Base-by-base conservation (phyloP, 23 tunicate genomes). In the Clavelina lepadiformis region DNA sequence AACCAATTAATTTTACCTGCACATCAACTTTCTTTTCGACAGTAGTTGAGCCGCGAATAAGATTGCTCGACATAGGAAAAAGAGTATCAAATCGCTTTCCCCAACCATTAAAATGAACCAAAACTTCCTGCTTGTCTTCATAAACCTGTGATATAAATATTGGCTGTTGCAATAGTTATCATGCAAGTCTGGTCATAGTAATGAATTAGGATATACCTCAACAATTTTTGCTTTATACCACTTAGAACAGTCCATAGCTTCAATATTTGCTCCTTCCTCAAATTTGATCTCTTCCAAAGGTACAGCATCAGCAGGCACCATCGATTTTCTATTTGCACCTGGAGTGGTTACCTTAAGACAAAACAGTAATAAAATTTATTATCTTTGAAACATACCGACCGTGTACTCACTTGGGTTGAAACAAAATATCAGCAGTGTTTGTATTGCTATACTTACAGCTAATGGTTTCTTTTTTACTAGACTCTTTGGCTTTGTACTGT, bases 141-240 rank as follows among this genome's bases (percentile, higher is more conserved):
- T 85, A 68, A 63, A 85, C 94, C 94, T 85, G 19, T 52, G 30
- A 20, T 22, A 23, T 35, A 35, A 59, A 24, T 15, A n/a, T n/a
- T n/a, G n/a, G n/a, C n/a, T n/a, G n/a, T n/a, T n/a, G n/a, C n/a
- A n/a, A n/a, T n/a, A n/a, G n/a, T n/a, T n/a, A n/a, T n/a, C n/a
- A n/a, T n/a, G n/a, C n/a, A n/a, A n/a, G n/a, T n/a, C n/a, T n/a
- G n/a, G n/a, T n/a, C n/a, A n/a, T n/a, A n/a, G n/a, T n/a, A n/a
- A n/a, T n/a, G n/a, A n/a, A n/a, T n/a, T n/a, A n/a, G n/a, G n/a
- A n/a, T n/a, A n/a, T 69, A 86, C 93, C 73, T 68, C 52, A 32
- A 84, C 72, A 35, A 86, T 86, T 47, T 73, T 86, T 19, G 94
- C 94, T 45, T 67, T 79, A 60, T 79, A 86, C 95, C 95, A 86